Evolutionary conservation across 1,140 invertebrate species (phyloP).

Genomic region (Hycleus phaleratus): DNA sequence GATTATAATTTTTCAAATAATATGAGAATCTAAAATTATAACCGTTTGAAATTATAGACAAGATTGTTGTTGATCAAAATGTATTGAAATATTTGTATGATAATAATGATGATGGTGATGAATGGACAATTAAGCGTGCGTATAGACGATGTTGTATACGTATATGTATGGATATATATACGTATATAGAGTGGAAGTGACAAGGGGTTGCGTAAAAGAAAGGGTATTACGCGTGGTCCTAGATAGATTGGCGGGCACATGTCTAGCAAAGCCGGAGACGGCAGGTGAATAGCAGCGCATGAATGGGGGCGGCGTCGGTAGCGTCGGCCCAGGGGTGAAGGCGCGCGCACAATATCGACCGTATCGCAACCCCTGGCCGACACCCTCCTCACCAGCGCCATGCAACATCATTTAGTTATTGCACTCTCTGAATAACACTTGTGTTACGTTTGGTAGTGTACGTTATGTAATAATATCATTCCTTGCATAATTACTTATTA

Average conservation of each 20-base stretch:
- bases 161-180: not conserved
- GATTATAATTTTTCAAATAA: no score
- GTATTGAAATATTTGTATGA: no score
- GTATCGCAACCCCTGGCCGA: constrained; percentile 37
- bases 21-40: no score
- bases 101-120: not conserved
- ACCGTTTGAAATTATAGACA: no score
- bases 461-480: constrained; percentile 46
- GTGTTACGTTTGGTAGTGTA: constrained; percentile 45
- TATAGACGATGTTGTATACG: constrained; percentile 11
- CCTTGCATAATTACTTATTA: constrained; percentile 44
- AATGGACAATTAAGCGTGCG: constrained; percentile 17
- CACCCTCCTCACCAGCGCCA: constrained; percentile 38
- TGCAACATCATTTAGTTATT: constrained; percentile 44
- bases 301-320: constrained; percentile 22
- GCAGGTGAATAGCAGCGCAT: constrained; percentile 20
- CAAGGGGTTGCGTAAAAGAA: constrained; percentile 1
- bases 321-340: constrained; percentile 22
- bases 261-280: constrained; percentile 7
- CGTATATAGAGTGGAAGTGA: no score
- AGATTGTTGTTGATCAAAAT: no score
- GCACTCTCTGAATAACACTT: constrained; percentile 45
- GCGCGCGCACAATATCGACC: constrained; percentile 39
- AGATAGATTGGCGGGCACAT: not conserved
- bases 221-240: constrained; percentile 3